Evolutionary conservation across 2,888 invertebrate species (phyloP).

Genomic region (Epicampocera succincta): DNA sequence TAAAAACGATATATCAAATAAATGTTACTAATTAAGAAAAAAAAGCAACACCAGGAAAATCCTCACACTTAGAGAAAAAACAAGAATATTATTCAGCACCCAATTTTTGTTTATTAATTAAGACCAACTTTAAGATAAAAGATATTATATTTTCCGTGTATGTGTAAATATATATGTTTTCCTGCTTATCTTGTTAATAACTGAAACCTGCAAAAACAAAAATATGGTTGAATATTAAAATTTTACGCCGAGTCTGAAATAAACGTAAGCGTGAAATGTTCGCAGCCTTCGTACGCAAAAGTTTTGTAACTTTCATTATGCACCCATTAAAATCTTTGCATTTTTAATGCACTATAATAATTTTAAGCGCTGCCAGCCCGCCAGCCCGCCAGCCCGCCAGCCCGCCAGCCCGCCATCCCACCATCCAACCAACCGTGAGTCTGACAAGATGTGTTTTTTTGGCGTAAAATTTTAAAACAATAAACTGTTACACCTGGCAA

Average conservation of each 20-base stretch:
- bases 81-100: too few relatives aligned
- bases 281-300: too few relatives aligned
- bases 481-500: slow-evolving; percentile 23
- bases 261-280: background rate
- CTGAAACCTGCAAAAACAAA: background rate
- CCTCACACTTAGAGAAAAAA: too few relatives aligned
- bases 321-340: slow-evolving; percentile 33
- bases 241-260: background rate
- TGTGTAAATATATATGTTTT: too few relatives aligned
- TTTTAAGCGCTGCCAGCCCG: slow-evolving; percentile 17
- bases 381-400: background rate
- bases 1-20: too few relatives aligned
- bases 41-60: too few relatives aligned
- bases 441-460: background rate
- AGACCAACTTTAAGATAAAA: too few relatives aligned
- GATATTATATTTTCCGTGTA: too few relatives aligned
- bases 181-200: background rate
- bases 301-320: background rate
- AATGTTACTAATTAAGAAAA: too few relatives aligned
- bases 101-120: too few relatives aligned
- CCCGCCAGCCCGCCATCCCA: background rate
- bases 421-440: slow-evolving; percentile 6
- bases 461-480: slow-evolving; percentile 34
- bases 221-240: background rate
- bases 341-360: slow-evolving; percentile 40